Evolutionary conservation across 30 jellyfish, hydroid and myxozoan genomes (phyloP).

Genomic region (Hydractinia echinata): DNA sequence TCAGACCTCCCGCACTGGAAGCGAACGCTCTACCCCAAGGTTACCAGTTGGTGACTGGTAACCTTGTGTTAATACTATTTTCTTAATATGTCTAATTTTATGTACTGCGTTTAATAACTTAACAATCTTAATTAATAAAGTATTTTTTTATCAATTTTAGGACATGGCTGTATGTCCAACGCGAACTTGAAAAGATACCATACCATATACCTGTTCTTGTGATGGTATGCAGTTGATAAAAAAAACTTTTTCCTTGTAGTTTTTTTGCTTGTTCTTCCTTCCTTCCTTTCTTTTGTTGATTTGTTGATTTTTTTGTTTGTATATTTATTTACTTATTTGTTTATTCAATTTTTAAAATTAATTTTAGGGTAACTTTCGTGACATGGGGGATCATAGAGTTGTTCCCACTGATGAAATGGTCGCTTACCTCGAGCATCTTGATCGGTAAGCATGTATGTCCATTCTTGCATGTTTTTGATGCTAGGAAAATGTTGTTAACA

Average conservation of each 20-base stretch:
- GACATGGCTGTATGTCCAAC: conserved; percentile 40
- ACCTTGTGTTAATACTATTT: no score
- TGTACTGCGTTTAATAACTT: no score
- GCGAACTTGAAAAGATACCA: conserved; percentile 45
- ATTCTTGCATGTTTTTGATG: no score
- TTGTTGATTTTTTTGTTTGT: not conserved
- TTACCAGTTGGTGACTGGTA: no score
- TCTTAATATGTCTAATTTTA: no score
- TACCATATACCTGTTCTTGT: conserved; percentile 77
- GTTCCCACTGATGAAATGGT: conserved; percentile 51
- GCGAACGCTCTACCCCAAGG: no score
- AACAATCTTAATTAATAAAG: no score
- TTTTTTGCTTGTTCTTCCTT: not conserved
- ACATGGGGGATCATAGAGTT: conserved; percentile 88
- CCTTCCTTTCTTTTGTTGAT: not conserved
- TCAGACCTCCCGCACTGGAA: no score
- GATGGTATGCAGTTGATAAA: conserved; percentile 42
- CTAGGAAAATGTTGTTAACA: no score
- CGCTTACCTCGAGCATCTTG: conserved; percentile 67
- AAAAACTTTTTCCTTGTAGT: not conserved
- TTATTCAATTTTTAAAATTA: not conserved
- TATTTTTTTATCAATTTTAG: conserved; percentile 25
- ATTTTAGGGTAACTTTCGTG: conserved; percentile 76
- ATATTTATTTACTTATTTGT: not conserved
- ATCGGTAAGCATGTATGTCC: conserved; percentile 38